These are phyloP conservation scores for Heterodera filipjevi DNA, from an alignment of 2,888 invertebrate genomes.

Conservation along the genomic window DNA sequence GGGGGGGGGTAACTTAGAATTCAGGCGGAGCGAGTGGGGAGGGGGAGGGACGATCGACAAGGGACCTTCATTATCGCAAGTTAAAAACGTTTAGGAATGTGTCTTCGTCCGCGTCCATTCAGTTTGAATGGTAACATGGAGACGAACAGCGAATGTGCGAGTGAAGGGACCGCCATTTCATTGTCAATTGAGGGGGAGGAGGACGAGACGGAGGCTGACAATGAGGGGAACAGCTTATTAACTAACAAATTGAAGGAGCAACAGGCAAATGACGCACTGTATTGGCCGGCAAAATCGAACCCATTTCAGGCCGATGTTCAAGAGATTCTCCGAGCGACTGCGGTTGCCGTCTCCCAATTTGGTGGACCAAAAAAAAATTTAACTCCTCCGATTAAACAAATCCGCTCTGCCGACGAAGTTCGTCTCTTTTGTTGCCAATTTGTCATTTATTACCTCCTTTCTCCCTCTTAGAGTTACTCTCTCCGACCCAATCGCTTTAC, in stretches of 20 bases:
- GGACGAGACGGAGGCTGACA: not conserved
- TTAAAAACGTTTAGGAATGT: conserved; percentile 4
- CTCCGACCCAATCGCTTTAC: conserved; percentile 23
- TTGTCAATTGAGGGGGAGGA: not conserved
- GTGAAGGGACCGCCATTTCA: not conserved
- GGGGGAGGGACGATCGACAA: too few species aligned
- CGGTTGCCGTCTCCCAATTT: conserved; percentile 24
- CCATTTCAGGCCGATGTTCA: conserved; percentile 19
- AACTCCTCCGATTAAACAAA: not conserved
- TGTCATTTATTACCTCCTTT: not conserved
- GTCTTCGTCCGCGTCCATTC: not conserved
- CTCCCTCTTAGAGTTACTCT: conserved; percentile 10
- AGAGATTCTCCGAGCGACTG: conserved; percentile 18
- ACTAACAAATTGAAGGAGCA: not conserved
- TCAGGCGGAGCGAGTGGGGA: too few species aligned
- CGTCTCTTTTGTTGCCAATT: not conserved
- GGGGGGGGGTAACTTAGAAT: too few species aligned
- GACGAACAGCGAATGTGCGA: not conserved
- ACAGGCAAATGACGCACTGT: conserved; percentile 9
- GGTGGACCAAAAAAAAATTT: not conserved
- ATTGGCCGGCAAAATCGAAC: too few species aligned
- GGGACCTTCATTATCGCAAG: too few species aligned
- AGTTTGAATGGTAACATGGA: not conserved
- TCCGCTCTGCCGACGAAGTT: too few species aligned
- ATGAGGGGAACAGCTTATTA: not conserved